Evolutionary conservation across 2,888 invertebrate species (phyloP).

Genomic region (Lissocephala sabroskyi): DNA sequence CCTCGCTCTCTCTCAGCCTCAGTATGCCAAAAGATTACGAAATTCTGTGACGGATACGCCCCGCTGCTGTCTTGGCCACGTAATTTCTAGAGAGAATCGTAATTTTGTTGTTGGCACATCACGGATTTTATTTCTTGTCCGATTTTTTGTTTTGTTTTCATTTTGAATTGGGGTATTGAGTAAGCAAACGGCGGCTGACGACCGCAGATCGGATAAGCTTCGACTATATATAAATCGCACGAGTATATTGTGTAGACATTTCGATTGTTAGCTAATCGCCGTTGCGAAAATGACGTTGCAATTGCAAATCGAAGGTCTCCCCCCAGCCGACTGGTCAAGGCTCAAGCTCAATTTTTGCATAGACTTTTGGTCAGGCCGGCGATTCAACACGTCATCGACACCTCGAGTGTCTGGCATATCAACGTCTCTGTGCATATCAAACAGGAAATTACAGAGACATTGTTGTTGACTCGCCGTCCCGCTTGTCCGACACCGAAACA

Average conservation of each 20-base stretch:
- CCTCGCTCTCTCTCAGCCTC: conserved; percentile 2
- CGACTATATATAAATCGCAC: conserved; percentile 10
- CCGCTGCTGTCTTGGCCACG: conserved; percentile 23
- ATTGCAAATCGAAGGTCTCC: conserved; percentile 32
- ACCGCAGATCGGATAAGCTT: conserved; percentile 21
- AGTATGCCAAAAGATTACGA: conserved; percentile 46
- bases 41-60: conserved; percentile 17
- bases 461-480: no score
- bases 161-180: conserved; percentile 12
- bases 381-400: no score
- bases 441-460: conserved; percentile 25
- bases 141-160: no score
- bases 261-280: conserved; percentile 49
- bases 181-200: conserved; percentile 10
- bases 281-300: conserved; percentile 38
- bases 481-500: no score
- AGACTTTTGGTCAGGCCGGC: no score
- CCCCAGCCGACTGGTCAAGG: conserved; percentile 48
- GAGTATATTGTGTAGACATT: conserved; percentile 4
- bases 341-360: not conserved
- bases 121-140: no score
- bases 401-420: no score
- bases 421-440: conserved; percentile 18
- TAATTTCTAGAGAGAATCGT: conserved; percentile 22
- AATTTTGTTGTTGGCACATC: not conserved